Base-by-base conservation (phyloP, 2,113 vertebrate species). In the Perca fluviatilis region DNA sequence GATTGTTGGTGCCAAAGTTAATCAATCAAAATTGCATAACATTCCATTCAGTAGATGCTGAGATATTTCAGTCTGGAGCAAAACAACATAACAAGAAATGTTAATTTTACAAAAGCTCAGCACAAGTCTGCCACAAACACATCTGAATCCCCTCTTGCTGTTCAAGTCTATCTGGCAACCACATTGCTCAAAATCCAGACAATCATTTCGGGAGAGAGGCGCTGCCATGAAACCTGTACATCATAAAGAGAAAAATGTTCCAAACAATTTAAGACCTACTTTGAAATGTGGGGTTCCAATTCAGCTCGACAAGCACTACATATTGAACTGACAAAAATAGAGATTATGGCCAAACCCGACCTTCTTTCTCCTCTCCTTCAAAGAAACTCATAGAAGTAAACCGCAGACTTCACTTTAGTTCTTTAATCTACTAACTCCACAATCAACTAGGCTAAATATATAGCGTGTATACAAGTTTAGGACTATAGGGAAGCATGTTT, bases 341-440 rank as follows among this genome's bases (percentile, higher is more conserved):
- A 54, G 27, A 54, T 46, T 43, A 14, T n/a, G 25, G 50, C 49
- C 69, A 6, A 46, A 61, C 40, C 23, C 1, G 50, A 73, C 61
- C 21, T 58, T 58, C 0, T 43, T 79, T 74, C 8, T 43, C 2
- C 40, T 43, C 40, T 40, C 40, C 40, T 40, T 33, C 33, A 33
- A 33, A 33, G 33, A 33, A 33, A 33, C 33, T 33, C 33, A 6
- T 33, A 33, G 33, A 75, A 30, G 57, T 43, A 61, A 79, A 56
- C 75, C 78, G 68, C 67, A 83, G 57, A 74, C 25, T 67, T 76
- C 16, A 50, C 46, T 30, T 25, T 16, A 77, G 10, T 13, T 83
- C 81, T 86, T 77, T 72, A 84, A 76, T 79, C 57, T 80, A 23
- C 33, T 66, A 6, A 11, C 6, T 8, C 72, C 23, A 63, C 36